Evolutionary conservation across 2,113 vertebrate species (phyloP), one percentile per base, ranked within the genome.

Genomic region (Jacana jacana): DNA sequence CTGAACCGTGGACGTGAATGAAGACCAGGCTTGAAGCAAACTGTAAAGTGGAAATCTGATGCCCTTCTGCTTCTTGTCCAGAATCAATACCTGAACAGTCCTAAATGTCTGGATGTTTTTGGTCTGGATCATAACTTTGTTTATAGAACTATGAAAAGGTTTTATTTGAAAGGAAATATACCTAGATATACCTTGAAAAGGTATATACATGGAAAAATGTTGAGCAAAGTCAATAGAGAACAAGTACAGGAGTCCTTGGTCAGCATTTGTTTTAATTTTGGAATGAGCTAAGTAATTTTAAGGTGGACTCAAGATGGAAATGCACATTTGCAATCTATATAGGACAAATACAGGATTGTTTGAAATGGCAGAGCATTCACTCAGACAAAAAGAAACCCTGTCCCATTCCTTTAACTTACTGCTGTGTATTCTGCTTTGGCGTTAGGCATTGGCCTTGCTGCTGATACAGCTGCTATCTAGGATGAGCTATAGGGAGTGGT

Each of bases 351-450:
- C 0, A 79, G 28, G 25, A 37, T 22, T 72, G 9, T 70, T 66
- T 78, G 2, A 80, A 90, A 73, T 24, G 15, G 42, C 6, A 79
- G 16, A 71, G 6, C 33, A 42, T 68, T 75, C 10, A 46, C 35
- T 84, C n/a, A 78, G 60, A 68, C 20, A 6, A 69, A 83, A 42
- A 88, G 24, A 76, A 76, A 72, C 13, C 25, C 35, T 61, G 17
- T 33, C 66, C 20, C 60, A 17, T 66, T 65, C 31, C 30, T 86
- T 64, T 71, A 77, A 63, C 22, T 83, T 65, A 33, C 23, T 5
- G 0, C 11, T 54, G 64, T 35, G 23, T 24, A 23, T 58, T 73
- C 18, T 66, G 28, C 25, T 75, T 52, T 31, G 0, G 4, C 10
- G 63, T 28, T 3, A 25, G 37, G 44, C 58, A 40, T 27, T 1